Base-by-base conservation (phyloP, 2,113 vertebrate species). In the Chloebia gouldiae region DNA sequence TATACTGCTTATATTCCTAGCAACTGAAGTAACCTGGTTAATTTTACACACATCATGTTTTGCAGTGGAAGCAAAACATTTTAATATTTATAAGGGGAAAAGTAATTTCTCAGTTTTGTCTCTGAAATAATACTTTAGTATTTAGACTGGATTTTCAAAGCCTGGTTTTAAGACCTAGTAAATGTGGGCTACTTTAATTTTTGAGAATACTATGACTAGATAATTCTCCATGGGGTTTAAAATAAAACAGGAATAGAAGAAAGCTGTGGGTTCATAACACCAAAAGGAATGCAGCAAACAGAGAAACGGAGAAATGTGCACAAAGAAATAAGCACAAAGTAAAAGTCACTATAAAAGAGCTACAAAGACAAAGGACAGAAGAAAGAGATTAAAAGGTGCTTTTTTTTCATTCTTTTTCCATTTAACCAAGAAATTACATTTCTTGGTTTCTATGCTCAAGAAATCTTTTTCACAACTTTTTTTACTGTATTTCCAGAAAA, bases 21-120 rank as follows among this genome's bases (percentile, higher is more conserved):
- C 3, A 84, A 31, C 1, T 23, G 20, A 63, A 76, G 11, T 31
- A 59, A 49, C 8, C 60, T 45, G 40, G 1, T 6, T 65, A n/a
- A 54, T 71, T 79, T 68, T 76, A 17, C 14, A 47, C 11, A n/a
- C 2, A 50, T 30, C 25, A 53, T 0, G 0, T 6, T 80, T 79
- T 80, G 59, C 21, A 44, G 8, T 50, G 40, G 7, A 89, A 47
- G 12, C 4, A 24, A 35, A 63, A 76, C n/a, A 8, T 68, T 89
- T 71, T 68, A 44, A 19, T 63, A 72, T 45, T 59, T 83, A n/a
- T 17, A 77, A 23, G 61, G 4, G 15, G 11, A 9, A 54, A 63
- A 76, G 16, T 4, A 3, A 13, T 35, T 71, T 80, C 3, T 54
- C 6, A 54, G 2, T 45, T 83, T 25, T 56, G 10, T 3, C 57